A percentile compares a stretch with the other conserved stretches of the same genome.
Evolutionary conservation across 2,888 invertebrate genomes (phyloP).

Genomic region (Phengaris alcon): DNA sequence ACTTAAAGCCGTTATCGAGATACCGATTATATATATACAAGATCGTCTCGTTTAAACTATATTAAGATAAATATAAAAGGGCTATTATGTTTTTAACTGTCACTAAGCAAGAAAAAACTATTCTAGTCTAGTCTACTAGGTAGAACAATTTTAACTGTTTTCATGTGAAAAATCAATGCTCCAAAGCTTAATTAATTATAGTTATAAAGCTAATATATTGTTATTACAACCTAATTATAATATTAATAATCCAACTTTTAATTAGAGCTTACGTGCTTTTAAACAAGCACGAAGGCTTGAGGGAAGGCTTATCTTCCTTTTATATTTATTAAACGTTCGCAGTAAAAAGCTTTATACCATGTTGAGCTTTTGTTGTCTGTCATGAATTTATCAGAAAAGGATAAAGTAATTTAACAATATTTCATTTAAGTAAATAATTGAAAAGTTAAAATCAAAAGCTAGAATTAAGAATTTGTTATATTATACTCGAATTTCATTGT

Average conservation of each 20-base stretch:
- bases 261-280: constrained; percentile 10
- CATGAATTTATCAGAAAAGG: constrained; percentile 1
- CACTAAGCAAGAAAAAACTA: not conserved
- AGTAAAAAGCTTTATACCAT: constrained; percentile 8
- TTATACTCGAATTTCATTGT: too few relatives aligned
- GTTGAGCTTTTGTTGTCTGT: constrained; percentile 16
- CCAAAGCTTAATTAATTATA: not conserved
- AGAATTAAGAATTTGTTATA: too few relatives aligned
- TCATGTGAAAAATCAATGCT: not conserved
- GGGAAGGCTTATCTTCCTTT: not conserved
- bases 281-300: not conserved
- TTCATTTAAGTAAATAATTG: not conserved
- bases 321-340: not conserved
- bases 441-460: too few relatives aligned
- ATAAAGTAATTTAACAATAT: not conserved
- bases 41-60: too few relatives aligned
- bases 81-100: not conserved
- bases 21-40: too few relatives aligned
- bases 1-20: too few relatives aligned
- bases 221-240: not conserved
- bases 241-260: constrained; percentile 10
- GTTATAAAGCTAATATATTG: not conserved
- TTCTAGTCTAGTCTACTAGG: not conserved
- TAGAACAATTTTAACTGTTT: not conserved
- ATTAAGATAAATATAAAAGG: too few relatives aligned